Base-by-base conservation (phyloP, 2,113 vertebrate species). In the Bungarus multicinctus region DNA sequence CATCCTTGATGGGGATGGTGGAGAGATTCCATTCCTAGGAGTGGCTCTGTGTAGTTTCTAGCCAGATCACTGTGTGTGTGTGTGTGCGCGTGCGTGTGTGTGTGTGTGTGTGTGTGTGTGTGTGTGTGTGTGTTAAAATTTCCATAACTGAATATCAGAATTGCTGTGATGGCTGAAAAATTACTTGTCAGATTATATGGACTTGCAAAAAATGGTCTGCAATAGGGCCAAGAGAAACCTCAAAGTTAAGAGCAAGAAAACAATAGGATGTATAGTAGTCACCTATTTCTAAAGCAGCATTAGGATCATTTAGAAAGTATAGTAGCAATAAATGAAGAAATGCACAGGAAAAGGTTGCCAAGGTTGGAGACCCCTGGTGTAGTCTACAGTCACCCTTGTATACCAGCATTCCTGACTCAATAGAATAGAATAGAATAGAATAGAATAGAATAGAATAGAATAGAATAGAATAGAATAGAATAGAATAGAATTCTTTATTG, bases 81-180 rank as follows among this genome's bases (percentile, higher is more conserved):
- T 45, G 43, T 45, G 43, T 45, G 20, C 2, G 16, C 2, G 45
- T 45, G 53, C 16, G 57, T 58, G 22, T 25, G 8, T 3, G 57
- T 88, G 5, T 27, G 7, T 94, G n/a, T n/a, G 43, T 45, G 43
- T 45, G 43, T 45, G 20, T 6, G 16, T 12, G 45, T 45, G 53
- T 53, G 57, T 58, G 22, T 25, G 8, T 3, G 57, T 88, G 5
- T 27, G 7, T 94, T 93, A 58, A 94, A 93, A 16, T 64, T 55
- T 86, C 91, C 88, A 92, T 89, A 45, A 92, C 74, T 85, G 55
- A 88, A 88, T 90, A 90, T 89, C 94, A 93, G 60, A 10, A 34
- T 50, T 8, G 3, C 94, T 90, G 34, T 86, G 1, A 88, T 47
- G 92, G 57, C 34, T 85, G 16, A 87, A 27, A 85, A 60, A 92